phyloP scores from a whole-genome alignment of 2,888 invertebrate species.

The Malacosoma neustria region DNA sequence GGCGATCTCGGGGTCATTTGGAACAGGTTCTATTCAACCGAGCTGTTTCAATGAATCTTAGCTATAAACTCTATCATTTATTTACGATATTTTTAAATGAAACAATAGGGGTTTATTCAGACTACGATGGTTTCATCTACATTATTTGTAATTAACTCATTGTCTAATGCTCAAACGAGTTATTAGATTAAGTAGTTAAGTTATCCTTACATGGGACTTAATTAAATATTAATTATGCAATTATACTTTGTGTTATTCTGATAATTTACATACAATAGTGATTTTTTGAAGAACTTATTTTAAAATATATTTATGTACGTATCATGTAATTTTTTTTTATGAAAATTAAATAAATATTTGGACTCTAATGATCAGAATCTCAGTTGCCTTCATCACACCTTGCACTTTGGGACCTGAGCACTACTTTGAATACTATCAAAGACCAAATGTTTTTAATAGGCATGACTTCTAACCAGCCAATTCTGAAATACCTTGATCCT shows the following conservation, averaged over 20 bases:
- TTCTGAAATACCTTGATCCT: too few species aligned
- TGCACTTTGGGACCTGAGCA: too few species aligned
- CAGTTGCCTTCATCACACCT: too few species aligned
- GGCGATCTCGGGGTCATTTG: constrained; percentile 61
- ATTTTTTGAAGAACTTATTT: too few species aligned
- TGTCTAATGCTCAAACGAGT: neutral
- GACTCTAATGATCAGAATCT: too few species aligned
- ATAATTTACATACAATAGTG: neutral
- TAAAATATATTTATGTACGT: too few species aligned
- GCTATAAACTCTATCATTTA: constrained; percentile 10
- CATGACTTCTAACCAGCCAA: too few species aligned
- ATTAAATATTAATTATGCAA: neutral
- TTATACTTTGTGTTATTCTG: neutral
- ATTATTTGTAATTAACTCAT: constrained; percentile 12
- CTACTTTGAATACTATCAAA: too few species aligned
- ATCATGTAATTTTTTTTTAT: too few species aligned
- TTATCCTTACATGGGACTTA: neutral
- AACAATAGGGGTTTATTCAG: neutral
- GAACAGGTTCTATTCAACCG: constrained; percentile 37
- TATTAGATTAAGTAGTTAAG: neutral
- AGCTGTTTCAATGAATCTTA: constrained; percentile 42
- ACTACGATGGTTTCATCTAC: too few species aligned
- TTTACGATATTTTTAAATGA: neutral
- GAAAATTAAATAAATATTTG: too few species aligned
- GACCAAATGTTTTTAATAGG: too few species aligned